These are phyloP conservation scores for Hypena proboscidalis DNA, from an alignment of 2,888 invertebrate genomes.

Conservation along the genomic window DNA sequence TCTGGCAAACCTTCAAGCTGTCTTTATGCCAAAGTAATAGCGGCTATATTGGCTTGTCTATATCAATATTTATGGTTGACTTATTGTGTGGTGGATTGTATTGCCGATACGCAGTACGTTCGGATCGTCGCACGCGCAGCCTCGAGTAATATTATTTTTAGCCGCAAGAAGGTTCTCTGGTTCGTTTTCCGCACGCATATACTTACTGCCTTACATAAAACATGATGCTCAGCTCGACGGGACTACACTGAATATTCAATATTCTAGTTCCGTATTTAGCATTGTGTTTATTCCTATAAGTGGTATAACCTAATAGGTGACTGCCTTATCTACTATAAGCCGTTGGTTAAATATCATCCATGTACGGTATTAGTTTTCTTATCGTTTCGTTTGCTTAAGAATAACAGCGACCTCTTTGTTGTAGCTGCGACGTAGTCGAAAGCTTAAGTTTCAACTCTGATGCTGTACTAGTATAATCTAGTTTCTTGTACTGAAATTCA, in stretches of 20 bases:
- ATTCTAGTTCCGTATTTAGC: conserved; percentile 47
- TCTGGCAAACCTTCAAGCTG: conserved; percentile 30
- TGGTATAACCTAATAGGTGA: conserved; percentile 20
- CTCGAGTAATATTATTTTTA: conserved; percentile 80
- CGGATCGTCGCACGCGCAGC: conserved; percentile 74
- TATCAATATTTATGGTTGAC: conserved; percentile 40
- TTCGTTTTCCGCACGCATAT: conserved; percentile 68
- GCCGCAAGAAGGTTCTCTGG: conserved; percentile 75
- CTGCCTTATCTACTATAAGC: conserved; percentile 37
- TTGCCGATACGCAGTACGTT: conserved; percentile 39
- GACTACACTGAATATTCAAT: conserved; percentile 54
- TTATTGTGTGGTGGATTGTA: conserved; percentile 47
- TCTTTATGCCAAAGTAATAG: conserved; percentile 39
- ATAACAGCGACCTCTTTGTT: conserved; percentile 31
- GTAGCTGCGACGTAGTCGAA: conserved; percentile 10
- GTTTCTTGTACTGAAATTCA: neutral
- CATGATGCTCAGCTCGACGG: conserved; percentile 54
- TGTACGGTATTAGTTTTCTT: conserved; percentile 37
- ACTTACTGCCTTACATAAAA: conserved; percentile 54
- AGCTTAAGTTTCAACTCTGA: neutral
- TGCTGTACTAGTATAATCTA: neutral
- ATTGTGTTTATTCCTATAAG: conserved; percentile 26
- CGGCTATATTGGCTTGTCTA: conserved; percentile 40
- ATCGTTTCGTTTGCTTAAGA: conserved; percentile 31
- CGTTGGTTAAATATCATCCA: conserved; percentile 37